Conservation (phyloP, 2,113 vertebrate species). For the Noctilio leporinus region DNA sequence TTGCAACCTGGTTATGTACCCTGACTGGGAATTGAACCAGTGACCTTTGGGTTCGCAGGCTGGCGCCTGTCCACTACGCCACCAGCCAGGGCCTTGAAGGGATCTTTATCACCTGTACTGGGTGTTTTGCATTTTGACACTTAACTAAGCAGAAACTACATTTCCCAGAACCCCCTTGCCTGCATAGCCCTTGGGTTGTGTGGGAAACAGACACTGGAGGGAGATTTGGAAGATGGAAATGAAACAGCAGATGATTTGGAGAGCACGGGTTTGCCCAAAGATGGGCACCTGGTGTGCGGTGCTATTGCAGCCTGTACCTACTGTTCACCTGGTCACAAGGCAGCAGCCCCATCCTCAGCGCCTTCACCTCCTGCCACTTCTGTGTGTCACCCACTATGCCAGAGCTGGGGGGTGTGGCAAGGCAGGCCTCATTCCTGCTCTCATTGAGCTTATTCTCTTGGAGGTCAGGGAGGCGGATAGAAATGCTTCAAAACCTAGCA, state of each 20-base stretch:
- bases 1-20: too few species aligned
- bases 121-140: neutral
- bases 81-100: too few species aligned
- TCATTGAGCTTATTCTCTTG: neutral
- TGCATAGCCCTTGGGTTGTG: neutral
- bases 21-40: too few species aligned
- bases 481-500: neutral
- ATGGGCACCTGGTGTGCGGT: rapidly evolving
- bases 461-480: neutral
- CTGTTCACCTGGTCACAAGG: neutral
- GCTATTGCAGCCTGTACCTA: rapidly evolving
- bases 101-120: neutral
- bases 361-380: neutral
- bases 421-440: neutral
- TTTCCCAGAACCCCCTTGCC: neutral
- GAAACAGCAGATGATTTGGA: neutral
- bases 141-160: neutral
- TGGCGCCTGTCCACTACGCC: too few species aligned
- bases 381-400: neutral
- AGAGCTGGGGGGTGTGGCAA: rapidly evolving
- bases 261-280: too few species aligned
- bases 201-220: neutral
- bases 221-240: neutral
- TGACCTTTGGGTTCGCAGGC: too few species aligned
- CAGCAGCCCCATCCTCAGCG: neutral